phyloP scores from a whole-genome alignment of 2,113 vertebrate genomes.

The Mugil cephalus region DNA sequence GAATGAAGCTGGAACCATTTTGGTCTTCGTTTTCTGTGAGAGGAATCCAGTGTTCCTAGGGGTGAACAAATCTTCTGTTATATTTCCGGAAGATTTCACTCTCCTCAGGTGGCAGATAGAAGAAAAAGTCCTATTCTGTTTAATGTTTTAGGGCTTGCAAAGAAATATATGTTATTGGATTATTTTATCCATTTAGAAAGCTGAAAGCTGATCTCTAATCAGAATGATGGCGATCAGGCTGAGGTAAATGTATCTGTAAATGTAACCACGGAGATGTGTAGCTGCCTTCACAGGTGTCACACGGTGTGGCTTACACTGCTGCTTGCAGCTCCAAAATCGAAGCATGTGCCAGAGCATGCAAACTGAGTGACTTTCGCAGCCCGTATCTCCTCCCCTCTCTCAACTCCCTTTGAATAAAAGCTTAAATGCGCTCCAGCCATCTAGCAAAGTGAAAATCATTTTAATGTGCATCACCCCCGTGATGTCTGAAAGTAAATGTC shows the following conservation, averaged over 20 bases:
- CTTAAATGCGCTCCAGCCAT: slow-evolving; percentile 23
- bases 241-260: too few relatives aligned
- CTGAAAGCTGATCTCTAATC: too few relatives aligned
- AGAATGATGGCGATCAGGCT: not conserved
- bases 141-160: too few relatives aligned
- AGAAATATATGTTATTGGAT: too few relatives aligned
- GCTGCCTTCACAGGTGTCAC: slow-evolving; percentile 17
- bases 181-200: too few relatives aligned
- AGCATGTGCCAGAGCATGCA: not conserved
- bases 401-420: slow-evolving; percentile 8
- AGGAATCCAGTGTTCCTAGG: too few relatives aligned
- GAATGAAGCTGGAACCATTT: too few relatives aligned
- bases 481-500: slow-evolving; percentile 18
- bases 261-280: not conserved
- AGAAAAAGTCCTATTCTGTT: too few relatives aligned
- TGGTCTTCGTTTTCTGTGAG: too few relatives aligned
- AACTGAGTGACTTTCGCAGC: not conserved
- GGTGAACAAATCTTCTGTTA: too few relatives aligned
- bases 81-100: too few relatives aligned
- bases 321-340: slow-evolving; percentile 5
- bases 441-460: slow-evolving; percentile 1
- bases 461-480: slow-evolving; percentile 4
- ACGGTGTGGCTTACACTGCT: slow-evolving; percentile 1
- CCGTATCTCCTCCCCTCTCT: not conserved
- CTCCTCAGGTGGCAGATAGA: too few relatives aligned